Evolutionary conservation across 2,888 invertebrate genomes (phyloP).

Genomic region (Cheilosia vulpina): DNA sequence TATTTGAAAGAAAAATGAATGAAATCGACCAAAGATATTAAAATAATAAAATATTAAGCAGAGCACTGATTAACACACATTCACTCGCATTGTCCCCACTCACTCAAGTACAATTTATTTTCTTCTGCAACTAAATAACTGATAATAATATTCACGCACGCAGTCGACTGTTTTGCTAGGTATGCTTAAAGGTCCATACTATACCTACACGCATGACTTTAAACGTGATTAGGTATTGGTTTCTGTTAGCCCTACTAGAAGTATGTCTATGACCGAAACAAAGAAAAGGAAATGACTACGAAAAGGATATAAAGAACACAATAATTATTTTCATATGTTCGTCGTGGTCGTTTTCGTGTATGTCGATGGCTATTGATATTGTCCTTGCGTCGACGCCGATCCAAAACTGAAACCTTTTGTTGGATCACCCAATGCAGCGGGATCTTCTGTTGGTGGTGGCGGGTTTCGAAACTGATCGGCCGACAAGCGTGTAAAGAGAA

Average conservation of each 20-base stretch:
- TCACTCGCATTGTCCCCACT: slow-evolving; percentile 52
- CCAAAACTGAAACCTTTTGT: slow-evolving; percentile 81
- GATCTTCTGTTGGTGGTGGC: slow-evolving; percentile 90
- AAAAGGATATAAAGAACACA: slow-evolving; percentile 41
- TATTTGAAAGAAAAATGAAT: slow-evolving; percentile 44
- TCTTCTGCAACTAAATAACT: slow-evolving; percentile 44
- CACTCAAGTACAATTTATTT: slow-evolving; percentile 49
- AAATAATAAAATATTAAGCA: slow-evolving; percentile 25
- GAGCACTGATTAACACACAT: slow-evolving; percentile 40
- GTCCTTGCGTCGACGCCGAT: slow-evolving; percentile 77
- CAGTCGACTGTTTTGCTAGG: neutral
- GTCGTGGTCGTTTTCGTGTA: slow-evolving; percentile 10
- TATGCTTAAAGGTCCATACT: neutral
- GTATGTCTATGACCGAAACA: slow-evolving; percentile 31
- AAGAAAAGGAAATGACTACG: slow-evolving; percentile 48
- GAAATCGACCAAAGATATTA: slow-evolving; percentile 29
- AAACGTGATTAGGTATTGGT: slow-evolving; percentile 5
- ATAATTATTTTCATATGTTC: slow-evolving; percentile 32
- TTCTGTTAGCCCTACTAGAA: slow-evolving; percentile 24
- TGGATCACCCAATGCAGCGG: slow-evolving; percentile 88
- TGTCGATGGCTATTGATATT: slow-evolving; percentile 80
- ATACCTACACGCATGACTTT: neutral
- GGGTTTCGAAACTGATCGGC: slow-evolving; percentile 97
- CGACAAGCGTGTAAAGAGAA: slow-evolving; percentile 94
- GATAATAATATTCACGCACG: slow-evolving; percentile 34